Evolutionary conservation across 2,888 invertebrate genomes (phyloP), one percentile per base, ranked within the genome.

Genomic region (Cyclophora punctaria): DNA sequence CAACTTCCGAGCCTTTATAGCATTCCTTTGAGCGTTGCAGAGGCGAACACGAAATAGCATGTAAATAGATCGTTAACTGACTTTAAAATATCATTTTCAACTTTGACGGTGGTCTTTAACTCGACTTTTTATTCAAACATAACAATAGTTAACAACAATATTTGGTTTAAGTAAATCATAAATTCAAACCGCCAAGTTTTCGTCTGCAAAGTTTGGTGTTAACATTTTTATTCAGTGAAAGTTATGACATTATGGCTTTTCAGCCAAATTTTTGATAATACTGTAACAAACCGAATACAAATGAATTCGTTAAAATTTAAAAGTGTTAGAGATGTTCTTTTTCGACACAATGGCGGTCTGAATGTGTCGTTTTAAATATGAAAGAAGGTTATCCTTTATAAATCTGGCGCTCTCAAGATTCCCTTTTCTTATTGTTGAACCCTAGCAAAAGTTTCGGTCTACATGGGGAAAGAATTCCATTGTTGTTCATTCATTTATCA

Each of bases 1-100:
- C 87, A 87, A 87, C 85, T 87, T 86, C 85, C 83, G 75, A 84
- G 73, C 79, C 69, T 76, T 76, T 73, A 77, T 70, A 75, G 76
- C 78, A 80, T 83, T 83, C 84, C 80, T 83, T 83, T 80, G 80
- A 83, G 79, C 71, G 66, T 63, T 57, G 62, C 63, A 67, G 65
- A 66, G 64, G 67, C 64, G 67, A 64, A 67, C 66, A 67, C 62
- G 59, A 74, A 67, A 70, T 71, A 64, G 63, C 68, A 64, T 78
- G 75, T 79, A 80, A 84, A 84, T 81, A 83, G 73, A 77, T 83
- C 76, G 78, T 79, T 80, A 83, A 79, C 76, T 72, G 70, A 69
- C 73, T 80, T 78, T 82, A 72, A 83, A 78, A 82, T 80, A 80
- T 83, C 67, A 70, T 73, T 75, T 66, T 64, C 63, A 75, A 69